These are phyloP conservation scores for Cydia strobilella DNA, from an alignment of 1,140 invertebrate species.

Conservation along the genomic window DNA sequence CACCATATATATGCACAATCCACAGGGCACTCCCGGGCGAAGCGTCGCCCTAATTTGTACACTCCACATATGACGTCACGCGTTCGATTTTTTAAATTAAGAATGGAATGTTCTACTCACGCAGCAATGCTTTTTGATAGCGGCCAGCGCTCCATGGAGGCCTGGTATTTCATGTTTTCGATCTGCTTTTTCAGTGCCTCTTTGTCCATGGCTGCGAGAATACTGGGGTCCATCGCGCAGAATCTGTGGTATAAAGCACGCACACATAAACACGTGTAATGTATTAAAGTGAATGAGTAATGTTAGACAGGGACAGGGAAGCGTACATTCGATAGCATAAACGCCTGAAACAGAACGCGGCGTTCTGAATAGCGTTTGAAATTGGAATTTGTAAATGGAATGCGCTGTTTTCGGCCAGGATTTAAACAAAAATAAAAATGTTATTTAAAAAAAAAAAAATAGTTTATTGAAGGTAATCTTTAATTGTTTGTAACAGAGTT, in stretches of 20 bases:
- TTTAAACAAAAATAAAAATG: neutral
- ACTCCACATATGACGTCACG: conserved; percentile 64
- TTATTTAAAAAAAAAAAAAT: neutral
- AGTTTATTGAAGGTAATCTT: neutral
- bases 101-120: conserved; percentile 85
- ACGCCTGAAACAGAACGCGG: neutral
- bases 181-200: conserved; percentile 98
- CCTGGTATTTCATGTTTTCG: conserved; percentile 98
- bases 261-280: conserved; percentile 63
- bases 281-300: conserved; percentile 35
- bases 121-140: conserved; percentile 95
- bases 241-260: conserved; percentile 77
- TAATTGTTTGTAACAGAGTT: neutral
- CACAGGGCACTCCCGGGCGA: conserved; percentile 62
- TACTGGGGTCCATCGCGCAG: conserved; percentile 92
- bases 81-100: conserved; percentile 53
- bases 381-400: conserved; percentile 14
- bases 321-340: conserved; percentile 30
- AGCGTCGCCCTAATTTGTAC: conserved; percentile 49
- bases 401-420: conserved; percentile 15
- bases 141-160: conserved; percentile 97
- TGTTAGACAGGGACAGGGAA: conserved; percentile 42
- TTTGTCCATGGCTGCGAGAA: conserved; percentile 96
- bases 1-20: conserved; percentile 57
- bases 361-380: neutral